These are phyloP conservation scores for Bombycilla garrulus DNA, from an alignment of 2,113 vertebrate species.

Conservation along the genomic window DNA sequence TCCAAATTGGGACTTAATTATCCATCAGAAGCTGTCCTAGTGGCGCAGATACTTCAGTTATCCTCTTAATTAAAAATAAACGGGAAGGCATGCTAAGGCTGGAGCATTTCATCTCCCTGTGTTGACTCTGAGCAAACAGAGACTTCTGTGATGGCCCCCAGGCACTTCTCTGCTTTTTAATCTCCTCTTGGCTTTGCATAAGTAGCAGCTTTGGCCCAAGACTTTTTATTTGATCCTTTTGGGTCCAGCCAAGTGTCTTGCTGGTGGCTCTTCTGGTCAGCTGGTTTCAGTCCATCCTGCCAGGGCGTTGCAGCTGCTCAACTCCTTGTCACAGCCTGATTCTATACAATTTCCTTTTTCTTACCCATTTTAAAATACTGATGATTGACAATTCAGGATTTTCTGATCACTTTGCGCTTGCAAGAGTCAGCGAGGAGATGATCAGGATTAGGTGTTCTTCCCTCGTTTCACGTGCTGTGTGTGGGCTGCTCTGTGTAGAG, in stretches of 20 bases:
- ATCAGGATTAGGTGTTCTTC: background rate
- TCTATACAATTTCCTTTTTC: background rate
- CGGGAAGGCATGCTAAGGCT: background rate
- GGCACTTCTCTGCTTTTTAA: background rate
- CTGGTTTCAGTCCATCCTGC: background rate
- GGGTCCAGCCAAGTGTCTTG: background rate
- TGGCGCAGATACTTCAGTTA: background rate
- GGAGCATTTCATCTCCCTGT: background rate
- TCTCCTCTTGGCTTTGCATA: background rate
- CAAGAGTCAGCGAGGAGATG: background rate
- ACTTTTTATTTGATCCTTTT: background rate
- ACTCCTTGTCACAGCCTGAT: background rate
- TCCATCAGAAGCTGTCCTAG: background rate
- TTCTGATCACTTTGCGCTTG: background rate
- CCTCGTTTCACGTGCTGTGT: fast-evolving
- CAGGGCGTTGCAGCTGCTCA: background rate
- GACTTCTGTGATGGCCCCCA: background rate
- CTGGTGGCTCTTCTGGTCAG: background rate
- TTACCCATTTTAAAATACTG: background rate
- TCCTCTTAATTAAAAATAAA: constrained; percentile 52
- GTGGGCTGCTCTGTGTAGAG: background rate
- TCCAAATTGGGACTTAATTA: constrained; percentile 33
- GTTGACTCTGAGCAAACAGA: background rate
- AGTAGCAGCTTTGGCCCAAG: background rate
- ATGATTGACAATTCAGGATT: background rate